phyloP scores from a whole-genome alignment of 2,113 vertebrate species.

The Salvelinus sp. region DNA sequence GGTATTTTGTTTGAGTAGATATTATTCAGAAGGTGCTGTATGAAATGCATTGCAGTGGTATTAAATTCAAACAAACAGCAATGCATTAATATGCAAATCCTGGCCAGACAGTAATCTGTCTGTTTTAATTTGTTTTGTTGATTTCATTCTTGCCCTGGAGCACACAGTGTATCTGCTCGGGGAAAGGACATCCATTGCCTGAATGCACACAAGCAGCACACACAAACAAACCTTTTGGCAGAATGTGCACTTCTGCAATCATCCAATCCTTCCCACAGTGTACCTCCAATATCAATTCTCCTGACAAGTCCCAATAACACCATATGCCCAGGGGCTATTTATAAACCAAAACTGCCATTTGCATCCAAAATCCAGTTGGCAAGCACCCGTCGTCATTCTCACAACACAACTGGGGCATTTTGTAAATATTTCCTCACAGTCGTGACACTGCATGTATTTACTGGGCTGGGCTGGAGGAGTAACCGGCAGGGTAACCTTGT shows the following conservation, averaged over 20 bases:
- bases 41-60: slow-evolving; percentile 19
- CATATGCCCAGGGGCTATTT: slow-evolving; percentile 38
- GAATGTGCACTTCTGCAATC: slow-evolving; percentile 25
- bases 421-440: slow-evolving; percentile 41
- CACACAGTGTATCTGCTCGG: slow-evolving; percentile 16
- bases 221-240: slow-evolving; percentile 32
- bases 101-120: slow-evolving; percentile 29
- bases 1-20: background rate
- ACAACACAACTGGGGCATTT: slow-evolving; percentile 27
- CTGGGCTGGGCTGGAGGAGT: slow-evolving; percentile 3
- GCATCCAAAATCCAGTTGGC: slow-evolving; percentile 39
- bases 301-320: slow-evolving; percentile 44
- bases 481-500: slow-evolving; percentile 41
- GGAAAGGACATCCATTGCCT: slow-evolving; percentile 29
- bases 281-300: slow-evolving; percentile 43
- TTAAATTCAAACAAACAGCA: slow-evolving; percentile 21
- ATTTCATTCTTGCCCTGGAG: background rate
- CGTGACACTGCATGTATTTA: slow-evolving; percentile 40
- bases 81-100: slow-evolving; percentile 23
- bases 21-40: slow-evolving; percentile 21
- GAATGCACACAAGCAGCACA: slow-evolving; percentile 17
- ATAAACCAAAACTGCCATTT: slow-evolving; percentile 47
- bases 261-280: slow-evolving; percentile 28
- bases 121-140: background rate
- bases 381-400: slow-evolving; percentile 30